phyloP scores from a whole-genome alignment of 1,140 invertebrate species.

The Drosophila saltans region DNA sequence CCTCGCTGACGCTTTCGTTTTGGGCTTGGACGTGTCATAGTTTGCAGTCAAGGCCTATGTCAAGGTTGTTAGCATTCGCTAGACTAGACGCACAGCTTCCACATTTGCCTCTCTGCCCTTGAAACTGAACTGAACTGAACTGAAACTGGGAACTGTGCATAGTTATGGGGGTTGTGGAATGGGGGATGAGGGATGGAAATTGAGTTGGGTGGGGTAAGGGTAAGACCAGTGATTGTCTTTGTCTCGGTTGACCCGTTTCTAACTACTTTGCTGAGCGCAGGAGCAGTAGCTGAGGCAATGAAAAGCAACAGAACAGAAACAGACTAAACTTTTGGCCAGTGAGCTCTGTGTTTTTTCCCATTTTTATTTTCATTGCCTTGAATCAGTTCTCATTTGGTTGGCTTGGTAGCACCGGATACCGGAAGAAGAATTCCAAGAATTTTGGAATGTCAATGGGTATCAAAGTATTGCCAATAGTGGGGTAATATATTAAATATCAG shows the following conservation, averaged over 20 bases:
- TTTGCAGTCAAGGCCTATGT: conserved; percentile 38
- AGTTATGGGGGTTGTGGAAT: neutral
- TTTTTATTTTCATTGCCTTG: conserved; percentile 10
- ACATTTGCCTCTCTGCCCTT: conserved; percentile 3
- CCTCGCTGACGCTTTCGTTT: conserved; percentile 1
- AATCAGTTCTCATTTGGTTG: conserved; percentile 8
- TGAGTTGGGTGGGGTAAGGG: neutral
- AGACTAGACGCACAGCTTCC: conserved; percentile 21
- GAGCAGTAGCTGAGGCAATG: conserved; percentile 2
- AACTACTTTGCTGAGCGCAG: conserved; percentile 10
- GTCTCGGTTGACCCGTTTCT: conserved; percentile 11
- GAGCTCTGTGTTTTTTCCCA: neutral
- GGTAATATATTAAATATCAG: neutral
- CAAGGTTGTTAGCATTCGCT: conserved; percentile 36
- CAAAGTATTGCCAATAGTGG: neutral
- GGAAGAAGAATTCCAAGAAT: neutral
- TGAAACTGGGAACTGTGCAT: neutral
- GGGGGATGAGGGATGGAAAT: neutral
- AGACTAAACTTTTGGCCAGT: conserved; percentile 8
- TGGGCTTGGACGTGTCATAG: conserved; percentile 12
- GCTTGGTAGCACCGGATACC: neutral
- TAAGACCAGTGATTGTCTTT: conserved; percentile 13
- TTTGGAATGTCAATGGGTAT: neutral
- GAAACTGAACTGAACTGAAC: neutral
- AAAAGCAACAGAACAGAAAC: conserved; percentile 7